These are phyloP conservation scores for Myotis planiceps DNA, from an alignment of 2,797 vertebrate genomes.

Conservation along the genomic window DNA sequence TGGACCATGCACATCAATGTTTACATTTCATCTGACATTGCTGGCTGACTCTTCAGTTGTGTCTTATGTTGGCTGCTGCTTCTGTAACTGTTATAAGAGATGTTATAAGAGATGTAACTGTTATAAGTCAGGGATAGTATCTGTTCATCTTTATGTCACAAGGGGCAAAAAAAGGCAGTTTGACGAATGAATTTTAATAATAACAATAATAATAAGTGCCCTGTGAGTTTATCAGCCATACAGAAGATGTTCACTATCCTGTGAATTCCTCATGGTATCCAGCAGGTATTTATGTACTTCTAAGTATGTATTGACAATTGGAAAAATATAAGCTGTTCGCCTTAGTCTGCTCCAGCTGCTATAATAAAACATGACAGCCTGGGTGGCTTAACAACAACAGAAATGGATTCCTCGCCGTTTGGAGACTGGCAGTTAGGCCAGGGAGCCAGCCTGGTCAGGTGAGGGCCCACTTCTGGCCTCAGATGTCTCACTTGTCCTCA, in stretches of 20 bases:
- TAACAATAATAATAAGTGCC: neutral
- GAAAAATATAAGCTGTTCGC: neutral
- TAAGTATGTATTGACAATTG: neutral
- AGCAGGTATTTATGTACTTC: neutral
- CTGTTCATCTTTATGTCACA: neutral
- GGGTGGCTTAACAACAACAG: neutral
- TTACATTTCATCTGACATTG: fast-evolving
- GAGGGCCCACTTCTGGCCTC: neutral
- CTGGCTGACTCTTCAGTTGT: neutral
- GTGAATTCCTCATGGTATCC: neutral
- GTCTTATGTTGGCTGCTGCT: too few relatives aligned
- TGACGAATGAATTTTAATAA: too few relatives aligned
- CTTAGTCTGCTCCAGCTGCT: too few relatives aligned
- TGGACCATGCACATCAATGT: fast-evolving
- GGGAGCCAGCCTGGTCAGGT: neutral
- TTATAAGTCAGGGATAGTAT: neutral
- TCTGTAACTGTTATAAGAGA: neutral
- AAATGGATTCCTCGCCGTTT: too few relatives aligned
- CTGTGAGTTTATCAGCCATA: neutral
- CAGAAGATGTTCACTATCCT: fast-evolving
- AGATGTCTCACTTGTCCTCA: fast-evolving
- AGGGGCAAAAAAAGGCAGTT: neutral
- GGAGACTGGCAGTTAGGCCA: too few relatives aligned
- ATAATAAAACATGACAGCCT: neutral
- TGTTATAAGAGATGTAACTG: neutral